Evolutionary conservation across 2,797 vertebrate genomes (phyloP), one percentile per base, ranked within the genome.

Genomic region (Decapterus maruadsi): DNA sequence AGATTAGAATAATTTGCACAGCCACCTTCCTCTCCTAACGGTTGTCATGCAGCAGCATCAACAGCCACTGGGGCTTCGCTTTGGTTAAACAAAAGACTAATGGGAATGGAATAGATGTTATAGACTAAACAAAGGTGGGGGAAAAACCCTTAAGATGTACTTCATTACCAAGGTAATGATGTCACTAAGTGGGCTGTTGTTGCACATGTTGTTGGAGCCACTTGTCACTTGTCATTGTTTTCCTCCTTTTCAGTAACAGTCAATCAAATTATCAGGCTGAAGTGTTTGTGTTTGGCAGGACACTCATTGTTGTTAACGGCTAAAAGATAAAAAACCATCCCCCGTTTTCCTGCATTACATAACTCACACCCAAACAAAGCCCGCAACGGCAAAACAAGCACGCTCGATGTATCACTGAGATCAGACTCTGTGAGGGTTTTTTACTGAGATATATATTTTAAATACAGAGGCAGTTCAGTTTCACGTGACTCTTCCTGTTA

Each of bases 271-370:
- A 43, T 50, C 65, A 60, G 17, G 51, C 77, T 70, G 8, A 73
- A 77, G 83, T 87, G 75, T 83, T 80, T 78, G 59, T 67, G 64
- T 74, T 77, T 75, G 77, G 67, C 72, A 45, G 56, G 53, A 55
- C 46, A 56, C 20, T 62, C 72, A 38, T 36, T 62, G 66, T 68
- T 53, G 67, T 40, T 43, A 58, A 45, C 57, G 14, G 68, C 50
- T n/a, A 40, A 65, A 68, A 68, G 68, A 77, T 38, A 68, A 57
- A 68, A 42, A 55, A 43, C 42, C 38, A 48, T 45, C 13, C 64
- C 67, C 60, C 62, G 31, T 34, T 74, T 81, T 78, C 82, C 66
- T 4, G 42, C 19, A 3, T 89, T 86, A 75, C 19, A 56, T 72
- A 79, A 86, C 74, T 73, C 67, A 51, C 66, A 76, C 42, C 75